Conservation (phyloP, 2,113 vertebrate species). For the Anoplopoma fimbria region DNA sequence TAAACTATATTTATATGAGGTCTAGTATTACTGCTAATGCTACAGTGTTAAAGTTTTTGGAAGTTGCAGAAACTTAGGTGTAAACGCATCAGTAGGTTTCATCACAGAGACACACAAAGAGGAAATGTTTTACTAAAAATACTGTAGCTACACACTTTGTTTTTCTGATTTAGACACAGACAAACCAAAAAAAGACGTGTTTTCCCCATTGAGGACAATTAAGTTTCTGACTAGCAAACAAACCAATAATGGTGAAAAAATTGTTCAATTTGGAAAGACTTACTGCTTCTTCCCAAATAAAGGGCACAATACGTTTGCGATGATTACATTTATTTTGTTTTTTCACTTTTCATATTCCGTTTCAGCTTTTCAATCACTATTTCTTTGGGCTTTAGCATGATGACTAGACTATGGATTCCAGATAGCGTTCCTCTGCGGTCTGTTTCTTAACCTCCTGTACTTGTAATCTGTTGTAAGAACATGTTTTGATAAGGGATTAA, state of each 20-base stretch:
- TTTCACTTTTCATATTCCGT: neutral
- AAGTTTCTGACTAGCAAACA: neutral
- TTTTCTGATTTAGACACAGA: neutral
- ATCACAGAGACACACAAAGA: neutral
- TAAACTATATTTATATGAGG: neutral
- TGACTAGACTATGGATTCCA: slow-evolving; percentile 8
- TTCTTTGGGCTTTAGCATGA: slow-evolving; percentile 28
- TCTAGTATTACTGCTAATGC: neutral
- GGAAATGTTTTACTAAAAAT: neutral
- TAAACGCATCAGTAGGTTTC: neutral
- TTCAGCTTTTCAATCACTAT: neutral
- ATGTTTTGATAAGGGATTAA: slow-evolving; percentile 84
- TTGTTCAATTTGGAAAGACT: neutral
- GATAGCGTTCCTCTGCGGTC: slow-evolving; percentile 17
- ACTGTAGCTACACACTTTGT: neutral
- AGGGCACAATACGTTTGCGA: neutral
- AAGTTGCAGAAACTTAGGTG: neutral
- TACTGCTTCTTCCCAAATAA: neutral
- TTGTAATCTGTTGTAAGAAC: slow-evolving; percentile 79
- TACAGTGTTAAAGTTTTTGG: no score
- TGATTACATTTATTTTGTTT: neutral
- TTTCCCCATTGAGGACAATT: neutral
- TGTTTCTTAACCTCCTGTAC: slow-evolving; percentile 63
- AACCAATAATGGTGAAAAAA: neutral
- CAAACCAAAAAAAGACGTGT: neutral